These are phyloP conservation scores for Etheostoma cragini DNA, from an alignment of 2,113 vertebrate species.

Conservation along the genomic window DNA sequence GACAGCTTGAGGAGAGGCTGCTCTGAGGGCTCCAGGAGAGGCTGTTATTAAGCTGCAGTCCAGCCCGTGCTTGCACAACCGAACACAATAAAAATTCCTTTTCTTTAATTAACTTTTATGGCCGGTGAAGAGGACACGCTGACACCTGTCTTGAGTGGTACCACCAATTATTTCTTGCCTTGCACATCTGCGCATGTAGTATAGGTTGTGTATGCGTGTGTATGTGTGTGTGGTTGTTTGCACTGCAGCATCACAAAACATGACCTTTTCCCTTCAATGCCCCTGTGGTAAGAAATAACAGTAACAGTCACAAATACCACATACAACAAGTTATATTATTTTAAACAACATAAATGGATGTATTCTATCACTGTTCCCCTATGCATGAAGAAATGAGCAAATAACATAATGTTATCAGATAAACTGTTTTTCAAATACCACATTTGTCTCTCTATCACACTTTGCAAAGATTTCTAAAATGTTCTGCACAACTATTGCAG, in stretches of 20 bases:
- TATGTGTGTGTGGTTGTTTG: constrained; percentile 10
- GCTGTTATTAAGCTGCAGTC: constrained; percentile 74
- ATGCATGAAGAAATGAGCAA: constrained; percentile 24
- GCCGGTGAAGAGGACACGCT: constrained; percentile 74
- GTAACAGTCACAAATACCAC: constrained; percentile 20
- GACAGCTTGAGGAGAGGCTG: constrained; percentile 68
- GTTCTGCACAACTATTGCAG: not conserved
- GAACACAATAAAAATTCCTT: constrained; percentile 79
- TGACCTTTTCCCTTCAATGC: constrained; percentile 1
- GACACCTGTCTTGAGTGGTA: constrained; percentile 76
- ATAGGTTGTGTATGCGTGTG: constrained; percentile 15
- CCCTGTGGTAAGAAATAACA: constrained; percentile 19
- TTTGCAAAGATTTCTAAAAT: constrained; percentile 29
- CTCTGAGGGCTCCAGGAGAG: constrained; percentile 51
- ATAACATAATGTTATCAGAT: constrained; percentile 23
- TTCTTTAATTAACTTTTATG: constrained; percentile 85
- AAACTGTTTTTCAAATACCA: constrained; percentile 58
- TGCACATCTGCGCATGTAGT: constrained; percentile 32
- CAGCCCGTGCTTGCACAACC: constrained; percentile 57
- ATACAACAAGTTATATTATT: constrained; percentile 15
- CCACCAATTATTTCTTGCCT: constrained; percentile 65
- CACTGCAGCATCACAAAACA: constrained; percentile 10
- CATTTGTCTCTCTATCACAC: constrained; percentile 33
- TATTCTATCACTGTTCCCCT: not conserved
- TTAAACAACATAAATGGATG: constrained; percentile 19